phyloP scores from a whole-genome alignment of 2,888 invertebrate genomes.

The Amiota mariae region DNA sequence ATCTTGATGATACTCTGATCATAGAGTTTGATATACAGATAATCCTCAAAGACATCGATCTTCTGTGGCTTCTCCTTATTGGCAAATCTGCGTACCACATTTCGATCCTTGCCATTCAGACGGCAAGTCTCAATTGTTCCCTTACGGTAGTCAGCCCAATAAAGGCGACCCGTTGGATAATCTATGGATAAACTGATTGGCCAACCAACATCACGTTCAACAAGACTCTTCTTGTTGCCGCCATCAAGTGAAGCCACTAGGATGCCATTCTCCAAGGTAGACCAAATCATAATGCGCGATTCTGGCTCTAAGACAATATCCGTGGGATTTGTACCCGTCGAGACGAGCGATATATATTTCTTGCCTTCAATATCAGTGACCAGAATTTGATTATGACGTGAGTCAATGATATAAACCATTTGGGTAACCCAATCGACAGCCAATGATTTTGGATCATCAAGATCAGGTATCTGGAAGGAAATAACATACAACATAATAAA shows the following conservation, averaged over 20 bases:
- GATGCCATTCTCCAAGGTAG: constrained; percentile 82
- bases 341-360: constrained; percentile 68
- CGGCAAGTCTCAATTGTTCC: constrained; percentile 81
- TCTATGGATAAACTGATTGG: constrained; percentile 86
- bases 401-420: constrained; percentile 82
- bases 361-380: constrained; percentile 72
- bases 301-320: constrained; percentile 82
- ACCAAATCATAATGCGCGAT: constrained; percentile 81
- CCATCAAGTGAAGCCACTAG: constrained; percentile 81
- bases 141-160: constrained; percentile 89
- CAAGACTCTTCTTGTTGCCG: constrained; percentile 75
- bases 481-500: too few species aligned
- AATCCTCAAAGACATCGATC: constrained; percentile 84
- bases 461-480: constrained; percentile 73
- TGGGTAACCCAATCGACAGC: constrained; percentile 82
- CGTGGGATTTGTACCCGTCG: constrained; percentile 78
- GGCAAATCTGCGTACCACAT: constrained; percentile 76
- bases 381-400: constrained; percentile 71
- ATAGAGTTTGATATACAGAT: constrained; percentile 80
- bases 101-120: constrained; percentile 81
- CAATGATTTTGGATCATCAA: constrained; percentile 82
- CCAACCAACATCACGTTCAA: constrained; percentile 79
- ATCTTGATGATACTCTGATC: constrained; percentile 79
- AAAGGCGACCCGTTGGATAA: constrained; percentile 82
- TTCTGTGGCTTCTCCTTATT: constrained; percentile 79